These are phyloP conservation scores for Percopsis omiscomaycus DNA, from an alignment of 2,797 vertebrate genomes.

Conservation along the genomic window DNA sequence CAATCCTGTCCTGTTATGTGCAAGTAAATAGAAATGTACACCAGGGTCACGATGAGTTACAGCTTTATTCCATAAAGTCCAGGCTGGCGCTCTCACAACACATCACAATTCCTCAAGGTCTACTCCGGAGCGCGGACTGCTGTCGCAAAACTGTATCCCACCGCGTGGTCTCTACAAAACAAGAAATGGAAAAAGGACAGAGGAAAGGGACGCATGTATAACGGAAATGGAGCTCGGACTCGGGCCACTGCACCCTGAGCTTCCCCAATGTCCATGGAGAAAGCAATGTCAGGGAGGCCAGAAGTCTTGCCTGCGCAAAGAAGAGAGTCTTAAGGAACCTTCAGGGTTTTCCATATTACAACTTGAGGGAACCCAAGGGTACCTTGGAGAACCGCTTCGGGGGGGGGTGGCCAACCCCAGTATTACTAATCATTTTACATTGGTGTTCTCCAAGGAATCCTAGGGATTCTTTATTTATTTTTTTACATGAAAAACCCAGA, in stretches of 20 bases:
- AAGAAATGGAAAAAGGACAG: constrained; percentile 47
- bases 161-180: constrained; percentile 58
- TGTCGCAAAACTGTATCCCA: constrained; percentile 49
- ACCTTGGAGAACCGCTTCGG: too few species aligned
- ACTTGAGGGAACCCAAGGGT: too few species aligned
- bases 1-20: too few species aligned
- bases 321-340: too few species aligned
- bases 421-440: too few species aligned
- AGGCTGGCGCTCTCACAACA: constrained; percentile 22
- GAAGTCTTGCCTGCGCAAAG: too few species aligned
- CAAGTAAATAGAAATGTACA: constrained; percentile 1
- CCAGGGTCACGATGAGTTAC: constrained; percentile 39
- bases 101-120: constrained; percentile 18
- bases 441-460: too few species aligned
- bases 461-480: too few species aligned
- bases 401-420: too few species aligned
- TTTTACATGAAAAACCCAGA: too few species aligned
- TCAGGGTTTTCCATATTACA: too few species aligned
- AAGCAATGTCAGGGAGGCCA: constrained; percentile 13
- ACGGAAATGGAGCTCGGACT: constrained; percentile 11
- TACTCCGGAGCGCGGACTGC: constrained; percentile 28
- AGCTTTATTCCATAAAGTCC: constrained; percentile 68
- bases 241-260: constrained; percentile 3
- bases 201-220: constrained; percentile 6
- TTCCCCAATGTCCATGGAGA: constrained; percentile 5